A percentile compares a stretch with the other conserved stretches of the same genome.
Conservation (phyloP, 2,888 invertebrate genomes). For the Minunthozetes semirufus region DNA sequence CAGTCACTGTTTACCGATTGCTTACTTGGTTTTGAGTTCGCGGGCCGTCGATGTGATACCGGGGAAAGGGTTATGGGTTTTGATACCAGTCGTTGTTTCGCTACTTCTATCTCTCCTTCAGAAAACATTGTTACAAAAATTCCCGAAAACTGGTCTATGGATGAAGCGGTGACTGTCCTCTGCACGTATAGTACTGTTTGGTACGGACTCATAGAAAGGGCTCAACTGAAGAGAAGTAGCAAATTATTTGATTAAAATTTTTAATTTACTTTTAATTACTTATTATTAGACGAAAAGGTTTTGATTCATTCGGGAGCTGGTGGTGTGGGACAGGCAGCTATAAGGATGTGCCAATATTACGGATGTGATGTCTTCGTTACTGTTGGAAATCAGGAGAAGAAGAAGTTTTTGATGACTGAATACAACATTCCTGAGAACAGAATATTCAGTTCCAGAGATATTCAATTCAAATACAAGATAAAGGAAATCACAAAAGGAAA, state of each 20-base stretch:
- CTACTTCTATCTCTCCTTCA: slow-evolving; percentile 70
- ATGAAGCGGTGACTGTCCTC: slow-evolving; percentile 87
- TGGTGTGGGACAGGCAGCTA: slow-evolving; percentile 95
- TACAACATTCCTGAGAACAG: slow-evolving; percentile 71
- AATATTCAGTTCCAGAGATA: slow-evolving; percentile 86
- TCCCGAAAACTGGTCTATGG: slow-evolving; percentile 75
- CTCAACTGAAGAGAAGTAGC: slow-evolving; percentile 69
- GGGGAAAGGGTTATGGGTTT: slow-evolving; percentile 84
- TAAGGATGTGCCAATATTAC: slow-evolving; percentile 78
- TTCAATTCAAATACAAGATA: slow-evolving; percentile 82
- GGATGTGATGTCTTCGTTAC: slow-evolving; percentile 86
- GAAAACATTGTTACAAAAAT: slow-evolving; percentile 55
- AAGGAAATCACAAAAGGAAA: slow-evolving; percentile 73
- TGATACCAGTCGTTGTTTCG: slow-evolving; percentile 77
- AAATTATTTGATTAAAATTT: slow-evolving; percentile 76
- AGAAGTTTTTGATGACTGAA: slow-evolving; percentile 69
- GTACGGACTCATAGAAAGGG: slow-evolving; percentile 81
- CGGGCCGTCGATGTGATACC: slow-evolving; percentile 62
- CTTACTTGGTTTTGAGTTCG: slow-evolving; percentile 85
- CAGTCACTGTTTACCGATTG: slow-evolving; percentile 62
- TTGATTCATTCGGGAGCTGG: slow-evolving; percentile 86
- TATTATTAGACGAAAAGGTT: slow-evolving; percentile 65
- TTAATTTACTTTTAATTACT: neutral
- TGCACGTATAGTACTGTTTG: slow-evolving; percentile 78
- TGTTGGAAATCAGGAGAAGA: slow-evolving; percentile 69